phyloP scores from a whole-genome alignment of 2,797 vertebrate species.

The Myotis findleyi region DNA sequence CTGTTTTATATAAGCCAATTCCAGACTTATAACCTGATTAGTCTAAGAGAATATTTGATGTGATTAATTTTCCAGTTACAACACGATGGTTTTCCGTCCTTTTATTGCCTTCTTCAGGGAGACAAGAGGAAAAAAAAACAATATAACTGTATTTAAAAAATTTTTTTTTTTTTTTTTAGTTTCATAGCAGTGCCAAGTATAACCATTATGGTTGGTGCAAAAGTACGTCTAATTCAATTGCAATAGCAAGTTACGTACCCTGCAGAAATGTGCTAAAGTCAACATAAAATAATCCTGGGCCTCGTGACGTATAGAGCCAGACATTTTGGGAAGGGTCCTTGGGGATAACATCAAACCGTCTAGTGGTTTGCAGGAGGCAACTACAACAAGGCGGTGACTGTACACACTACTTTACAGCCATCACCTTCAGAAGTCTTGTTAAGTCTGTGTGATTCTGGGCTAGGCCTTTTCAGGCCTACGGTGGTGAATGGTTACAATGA shows the following conservation, averaged over 20 bases:
- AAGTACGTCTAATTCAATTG: conserved; percentile 40
- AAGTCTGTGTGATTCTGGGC: not conserved
- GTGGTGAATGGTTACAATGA: not conserved
- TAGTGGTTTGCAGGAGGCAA: not conserved
- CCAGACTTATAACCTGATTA: conserved; percentile 88
- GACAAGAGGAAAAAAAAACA: conserved; percentile 73
- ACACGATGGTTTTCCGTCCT: conserved; percentile 54
- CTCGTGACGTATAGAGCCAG: not conserved
- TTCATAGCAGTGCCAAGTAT: not conserved
- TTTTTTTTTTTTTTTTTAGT: not conserved
- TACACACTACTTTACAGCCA: not conserved
- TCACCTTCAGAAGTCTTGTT: not conserved
- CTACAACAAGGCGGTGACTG: not conserved
- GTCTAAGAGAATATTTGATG: conserved; percentile 83
- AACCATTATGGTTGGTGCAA: conserved; percentile 50
- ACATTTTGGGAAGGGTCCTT: not conserved
- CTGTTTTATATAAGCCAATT: conserved; percentile 88
- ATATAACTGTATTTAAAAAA: not conserved
- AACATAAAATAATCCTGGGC: not conserved
- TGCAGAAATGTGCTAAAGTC: conserved; percentile 52
- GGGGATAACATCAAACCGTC: not conserved
- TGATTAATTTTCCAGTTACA: conserved; percentile 87
- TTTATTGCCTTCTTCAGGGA: conserved; percentile 81
- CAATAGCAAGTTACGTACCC: conserved; percentile 32
- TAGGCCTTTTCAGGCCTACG: not conserved